Conservation (phyloP, 2,797 vertebrate genomes). For the Glossophaga mutica region DNA sequence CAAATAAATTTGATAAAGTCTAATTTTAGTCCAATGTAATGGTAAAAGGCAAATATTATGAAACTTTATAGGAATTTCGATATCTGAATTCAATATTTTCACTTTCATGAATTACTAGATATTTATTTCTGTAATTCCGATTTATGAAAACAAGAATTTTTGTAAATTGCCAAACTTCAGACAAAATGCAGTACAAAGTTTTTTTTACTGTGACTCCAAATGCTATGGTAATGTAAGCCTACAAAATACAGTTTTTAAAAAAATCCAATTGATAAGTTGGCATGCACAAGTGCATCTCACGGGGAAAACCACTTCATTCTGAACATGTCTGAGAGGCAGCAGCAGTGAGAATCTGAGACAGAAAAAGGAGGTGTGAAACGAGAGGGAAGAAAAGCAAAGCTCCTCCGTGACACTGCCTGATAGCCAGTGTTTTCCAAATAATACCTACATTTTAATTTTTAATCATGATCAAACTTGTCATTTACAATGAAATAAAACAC, state of each 20-base stretch:
- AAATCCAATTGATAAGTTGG: not conserved
- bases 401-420: not conserved
- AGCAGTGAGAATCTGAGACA: not conserved
- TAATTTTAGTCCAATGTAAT: not conserved
- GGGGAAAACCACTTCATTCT: not conserved
- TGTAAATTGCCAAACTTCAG: not conserved
- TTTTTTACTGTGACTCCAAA: not conserved
- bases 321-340: not conserved
- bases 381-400: not conserved
- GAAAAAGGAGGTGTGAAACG: not conserved
- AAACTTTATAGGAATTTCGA: not conserved
- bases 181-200: not conserved
- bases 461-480: conserved; percentile 26
- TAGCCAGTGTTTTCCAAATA: not conserved
- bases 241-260: not conserved
- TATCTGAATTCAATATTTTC: not conserved
- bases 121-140: conserved; percentile 29
- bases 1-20: not conserved
- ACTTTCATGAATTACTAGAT: not conserved
- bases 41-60: not conserved
- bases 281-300: not conserved
- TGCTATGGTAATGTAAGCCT: not conserved
- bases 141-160: not conserved
- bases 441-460: conserved; percentile 3
- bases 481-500: conserved; percentile 1